Percentiles rank a stretch among this genome's conserved stretches.
Evolutionary conservation across 2,888 invertebrate genomes (phyloP).

Genomic region (Parapristionchus giblindavisi): DNA sequence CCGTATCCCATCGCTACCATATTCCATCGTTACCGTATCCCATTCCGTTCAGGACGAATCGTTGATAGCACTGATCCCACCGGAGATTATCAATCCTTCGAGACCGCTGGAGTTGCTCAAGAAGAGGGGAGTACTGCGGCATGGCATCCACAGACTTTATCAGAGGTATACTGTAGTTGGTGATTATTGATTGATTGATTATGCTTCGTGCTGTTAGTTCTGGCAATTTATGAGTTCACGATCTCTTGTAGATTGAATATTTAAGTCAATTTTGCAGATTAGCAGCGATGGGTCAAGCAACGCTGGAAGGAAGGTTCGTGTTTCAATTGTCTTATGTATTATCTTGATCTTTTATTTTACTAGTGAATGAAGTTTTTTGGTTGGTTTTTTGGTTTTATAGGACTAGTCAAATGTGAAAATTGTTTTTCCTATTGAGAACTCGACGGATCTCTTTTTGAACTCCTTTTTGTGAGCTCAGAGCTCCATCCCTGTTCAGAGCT

Average conservation of each 20-base stretch:
- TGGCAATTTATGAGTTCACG: not conserved
- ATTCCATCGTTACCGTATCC: too few species aligned
- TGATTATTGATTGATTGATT: not conserved
- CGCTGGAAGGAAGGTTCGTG: not conserved
- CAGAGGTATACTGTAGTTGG: constrained; percentile 8
- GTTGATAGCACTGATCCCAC: constrained; percentile 15
- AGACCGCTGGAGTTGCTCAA: constrained; percentile 17
- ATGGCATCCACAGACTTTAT: constrained; percentile 16
- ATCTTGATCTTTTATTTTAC: too few species aligned
- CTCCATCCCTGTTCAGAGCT: too few species aligned
- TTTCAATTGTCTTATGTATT: not conserved
- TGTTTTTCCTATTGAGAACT: too few species aligned
- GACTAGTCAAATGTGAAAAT: too few species aligned
- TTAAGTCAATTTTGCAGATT: constrained; percentile 20
- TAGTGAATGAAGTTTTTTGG: too few species aligned
- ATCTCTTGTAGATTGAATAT: not conserved
- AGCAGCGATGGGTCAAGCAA: constrained; percentile 1
- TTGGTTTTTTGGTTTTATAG: too few species aligned
- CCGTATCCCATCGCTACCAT: too few species aligned
- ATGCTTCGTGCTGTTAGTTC: not conserved
- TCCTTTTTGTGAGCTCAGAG: too few species aligned
- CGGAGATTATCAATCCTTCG: constrained; percentile 26
- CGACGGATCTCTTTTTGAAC: too few species aligned
- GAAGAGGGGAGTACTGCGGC: constrained; percentile 13
- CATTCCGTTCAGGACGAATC: constrained; percentile 24